These are phyloP conservation scores for Hydropotes inermis DNA, from an alignment of 2,113 vertebrate genomes.

Conservation along the genomic window DNA sequence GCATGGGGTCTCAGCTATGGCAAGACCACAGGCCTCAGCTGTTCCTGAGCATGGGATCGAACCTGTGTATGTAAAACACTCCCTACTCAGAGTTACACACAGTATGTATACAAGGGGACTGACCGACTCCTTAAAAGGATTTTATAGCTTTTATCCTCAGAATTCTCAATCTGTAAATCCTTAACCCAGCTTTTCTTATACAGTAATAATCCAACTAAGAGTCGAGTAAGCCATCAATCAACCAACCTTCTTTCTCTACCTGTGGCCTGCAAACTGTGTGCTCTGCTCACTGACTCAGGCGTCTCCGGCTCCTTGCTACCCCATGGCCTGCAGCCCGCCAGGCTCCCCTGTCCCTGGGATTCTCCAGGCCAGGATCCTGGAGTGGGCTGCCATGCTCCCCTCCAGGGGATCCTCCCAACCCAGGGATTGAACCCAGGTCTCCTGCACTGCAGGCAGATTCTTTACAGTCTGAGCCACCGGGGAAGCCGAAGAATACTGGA, in stretches of 20 bases:
- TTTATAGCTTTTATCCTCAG: background rate
- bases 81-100: background rate
- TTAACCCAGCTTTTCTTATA: background rate
- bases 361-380: background rate
- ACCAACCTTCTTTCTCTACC: background rate
- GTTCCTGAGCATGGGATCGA: background rate
- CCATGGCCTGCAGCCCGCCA: accelerated
- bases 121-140: background rate
- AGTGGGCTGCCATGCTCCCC: too few relatives aligned
- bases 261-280: background rate
- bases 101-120: accelerated
- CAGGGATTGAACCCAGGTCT: too few relatives aligned
- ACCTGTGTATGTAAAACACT: too few relatives aligned
- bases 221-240: background rate
- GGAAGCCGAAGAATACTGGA: background rate
- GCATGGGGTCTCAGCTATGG: background rate
- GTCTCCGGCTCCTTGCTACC: background rate
- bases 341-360: background rate
- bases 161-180: background rate
- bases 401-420: too few relatives aligned
- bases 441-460: too few relatives aligned
- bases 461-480: background rate
- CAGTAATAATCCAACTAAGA: too few relatives aligned
- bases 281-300: accelerated
- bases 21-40: background rate